Percentiles rank a stretch among this genome's conserved stretches.
Evolutionary conservation across 1,140 invertebrate genomes (phyloP).

Genomic region (Drosophila mayri): DNA sequence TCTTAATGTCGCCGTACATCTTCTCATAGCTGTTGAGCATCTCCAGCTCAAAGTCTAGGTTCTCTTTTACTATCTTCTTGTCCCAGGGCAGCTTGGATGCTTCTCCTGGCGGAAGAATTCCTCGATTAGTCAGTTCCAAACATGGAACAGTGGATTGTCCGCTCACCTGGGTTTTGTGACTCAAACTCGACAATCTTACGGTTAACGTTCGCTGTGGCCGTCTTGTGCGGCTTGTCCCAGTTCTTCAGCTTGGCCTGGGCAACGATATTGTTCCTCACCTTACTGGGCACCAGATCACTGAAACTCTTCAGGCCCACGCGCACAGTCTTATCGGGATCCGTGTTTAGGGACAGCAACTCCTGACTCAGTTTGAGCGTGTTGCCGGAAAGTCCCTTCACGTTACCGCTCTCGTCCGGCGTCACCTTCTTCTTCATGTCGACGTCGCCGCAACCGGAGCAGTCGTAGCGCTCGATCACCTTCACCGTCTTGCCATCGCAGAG

Average conservation of each 20-base stretch:
- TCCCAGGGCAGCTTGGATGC: slow-evolving; percentile 83
- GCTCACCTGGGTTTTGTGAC: slow-evolving; percentile 86
- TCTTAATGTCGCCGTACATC: slow-evolving; percentile 94
- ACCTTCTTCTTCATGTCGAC: slow-evolving; percentile 95
- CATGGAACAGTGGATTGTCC: background rate
- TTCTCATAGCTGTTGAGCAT: slow-evolving; percentile 94
- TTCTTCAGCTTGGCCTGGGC: slow-evolving; percentile 92
- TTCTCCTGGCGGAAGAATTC: slow-evolving; percentile 29
- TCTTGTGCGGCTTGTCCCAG: slow-evolving; percentile 94
- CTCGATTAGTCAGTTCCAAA: background rate
- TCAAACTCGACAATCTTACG: slow-evolving; percentile 91
- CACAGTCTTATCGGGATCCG: slow-evolving; percentile 88
- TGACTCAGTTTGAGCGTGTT: slow-evolving; percentile 89
- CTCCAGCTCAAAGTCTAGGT: slow-evolving; percentile 94
- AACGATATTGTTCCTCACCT: slow-evolving; percentile 93
- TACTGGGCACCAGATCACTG: slow-evolving; percentile 94
- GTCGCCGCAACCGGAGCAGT: slow-evolving; percentile 98
- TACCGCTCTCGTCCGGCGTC: slow-evolving; percentile 89
- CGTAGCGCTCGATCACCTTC: slow-evolving; percentile 97
- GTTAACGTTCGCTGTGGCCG: slow-evolving; percentile 90
- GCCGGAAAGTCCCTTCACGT: slow-evolving; percentile 94
- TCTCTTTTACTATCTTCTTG: slow-evolving; percentile 95
- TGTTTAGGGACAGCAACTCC: slow-evolving; percentile 63
- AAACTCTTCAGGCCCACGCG: slow-evolving; percentile 94
- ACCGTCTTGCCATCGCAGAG: slow-evolving; percentile 89